Evolutionary conservation across 2,888 invertebrate genomes (phyloP).

Genomic region (Drosophila nr. medialis): DNA sequence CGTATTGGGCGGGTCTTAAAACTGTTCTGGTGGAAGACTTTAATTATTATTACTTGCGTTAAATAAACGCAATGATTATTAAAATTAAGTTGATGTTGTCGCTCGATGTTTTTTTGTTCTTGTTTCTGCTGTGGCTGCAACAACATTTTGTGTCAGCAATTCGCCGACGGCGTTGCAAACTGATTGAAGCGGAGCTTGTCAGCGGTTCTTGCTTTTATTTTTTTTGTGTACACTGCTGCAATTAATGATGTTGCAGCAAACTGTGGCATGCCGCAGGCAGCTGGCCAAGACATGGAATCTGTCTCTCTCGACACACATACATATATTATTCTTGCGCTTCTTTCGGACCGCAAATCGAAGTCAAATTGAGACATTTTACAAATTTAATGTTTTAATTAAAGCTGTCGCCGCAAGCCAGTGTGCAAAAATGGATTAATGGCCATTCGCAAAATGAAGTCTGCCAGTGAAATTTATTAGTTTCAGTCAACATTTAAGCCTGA

Average conservation of each 20-base stretch:
- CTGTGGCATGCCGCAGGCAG: constrained; percentile 42
- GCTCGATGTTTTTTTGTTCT: constrained; percentile 1
- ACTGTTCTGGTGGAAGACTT: constrained; percentile 36
- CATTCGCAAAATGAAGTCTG: constrained; percentile 36
- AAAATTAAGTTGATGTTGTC: constrained; percentile 68
- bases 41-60: constrained; percentile 65
- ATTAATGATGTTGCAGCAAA: constrained; percentile 52
- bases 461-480: constrained; percentile 47
- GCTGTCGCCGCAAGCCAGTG: constrained; percentile 16
- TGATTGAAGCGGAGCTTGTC: constrained; percentile 45
- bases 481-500: constrained; percentile 49
- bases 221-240: constrained; percentile 43
- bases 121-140: constrained; percentile 35
- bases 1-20: constrained; percentile 14
- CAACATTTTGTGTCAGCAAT: constrained; percentile 52
- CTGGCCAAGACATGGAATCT: constrained; percentile 39
- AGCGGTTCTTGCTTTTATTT: constrained; percentile 12
- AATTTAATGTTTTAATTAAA: constrained; percentile 67
- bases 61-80: constrained; percentile 68
- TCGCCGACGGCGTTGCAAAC: constrained; percentile 52
- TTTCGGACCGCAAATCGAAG: constrained; percentile 5
- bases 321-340: neutral
- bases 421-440: constrained; percentile 17
- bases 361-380: constrained; percentile 48
- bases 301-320: neutral